Base-by-base conservation (phyloP, 1,140 invertebrate species). In the Drosophila murphyi region DNA sequence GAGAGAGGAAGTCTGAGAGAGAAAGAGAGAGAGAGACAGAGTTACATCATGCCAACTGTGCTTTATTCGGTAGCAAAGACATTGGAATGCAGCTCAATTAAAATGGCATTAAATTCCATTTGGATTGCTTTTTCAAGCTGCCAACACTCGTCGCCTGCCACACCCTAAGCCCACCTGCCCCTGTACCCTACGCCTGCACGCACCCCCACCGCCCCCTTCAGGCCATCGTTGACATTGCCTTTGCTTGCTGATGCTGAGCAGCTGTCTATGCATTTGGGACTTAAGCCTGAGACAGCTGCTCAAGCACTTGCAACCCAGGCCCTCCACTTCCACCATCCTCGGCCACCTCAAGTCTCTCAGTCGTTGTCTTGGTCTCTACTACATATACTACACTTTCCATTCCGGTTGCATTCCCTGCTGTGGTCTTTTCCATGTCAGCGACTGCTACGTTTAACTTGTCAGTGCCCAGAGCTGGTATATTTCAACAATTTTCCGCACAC, bases 71-170 rank as follows among this genome's bases (percentile, higher is more conserved):
- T 55, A 4, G 56, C 59, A 71, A 64, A 76, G 72, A 65, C 74
- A 76, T 76, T 65, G 70, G 65, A 72, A 67, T 70, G 74, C 78
- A 78, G 75, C 85, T 85, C 85, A 88, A 88, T 88, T 88, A 88
- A 88, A 89, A 88, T 89, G 61, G 82, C 77, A 80, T 82, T 85
- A 88, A 89, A 88, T 89, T 89, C 77, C 80, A 88, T 88, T 89
- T 68, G 83, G 56, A 88, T 88, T 83, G 83, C 83, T 65, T 76
- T 76, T 76, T 72, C 61, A 78, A 72, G 59, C 68, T 72, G 76
- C 60, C 76, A 60, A 59, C 54, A 68, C 64, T 60, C 48, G 10
- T 47, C 50, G 68, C 5, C 64, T 41, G 5, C 54, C 62, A 20
- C 20, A 20, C 20, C 20, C 20, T 20, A 20, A 20, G 35, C 41